phyloP scores from a whole-genome alignment of 1,140 invertebrate species.

The Armadillidium nasatum region DNA sequence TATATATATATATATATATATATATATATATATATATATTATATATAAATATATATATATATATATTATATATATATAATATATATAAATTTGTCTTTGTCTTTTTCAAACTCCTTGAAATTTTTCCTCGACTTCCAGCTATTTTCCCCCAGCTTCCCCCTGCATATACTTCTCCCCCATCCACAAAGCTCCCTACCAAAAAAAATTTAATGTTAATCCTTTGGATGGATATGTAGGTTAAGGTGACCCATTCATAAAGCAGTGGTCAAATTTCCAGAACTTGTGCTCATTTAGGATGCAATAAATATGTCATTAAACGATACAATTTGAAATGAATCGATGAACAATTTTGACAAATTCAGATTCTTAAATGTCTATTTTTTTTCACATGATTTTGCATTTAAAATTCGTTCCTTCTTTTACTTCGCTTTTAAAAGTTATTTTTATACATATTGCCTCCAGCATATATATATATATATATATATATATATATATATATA shows the following conservation, averaged over 20 bases:
- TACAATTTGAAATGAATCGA: background rate
- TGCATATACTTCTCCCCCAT: background rate
- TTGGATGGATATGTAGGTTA: background rate
- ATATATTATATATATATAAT: background rate
- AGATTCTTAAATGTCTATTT: background rate
- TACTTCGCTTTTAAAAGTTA: background rate
- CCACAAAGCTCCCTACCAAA: background rate
- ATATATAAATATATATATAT: background rate
- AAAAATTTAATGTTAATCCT: background rate
- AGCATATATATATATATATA: too few relatives aligned
- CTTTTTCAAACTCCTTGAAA: background rate
- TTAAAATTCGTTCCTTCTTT: background rate
- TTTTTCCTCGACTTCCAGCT: background rate
- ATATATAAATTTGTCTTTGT: too few relatives aligned
- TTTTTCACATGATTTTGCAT: background rate
- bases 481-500: too few relatives aligned
- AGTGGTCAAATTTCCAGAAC: background rate
- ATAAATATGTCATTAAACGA: background rate
- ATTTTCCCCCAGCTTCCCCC: background rate
- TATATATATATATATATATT: background rate
- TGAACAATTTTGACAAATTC: background rate
- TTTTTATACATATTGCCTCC: too few relatives aligned
- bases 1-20: background rate
- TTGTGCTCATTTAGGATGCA: background rate
- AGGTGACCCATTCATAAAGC: background rate